phyloP scores from a whole-genome alignment of 2,113 vertebrate genomes.

The Brachypteracias leptosomus region DNA sequence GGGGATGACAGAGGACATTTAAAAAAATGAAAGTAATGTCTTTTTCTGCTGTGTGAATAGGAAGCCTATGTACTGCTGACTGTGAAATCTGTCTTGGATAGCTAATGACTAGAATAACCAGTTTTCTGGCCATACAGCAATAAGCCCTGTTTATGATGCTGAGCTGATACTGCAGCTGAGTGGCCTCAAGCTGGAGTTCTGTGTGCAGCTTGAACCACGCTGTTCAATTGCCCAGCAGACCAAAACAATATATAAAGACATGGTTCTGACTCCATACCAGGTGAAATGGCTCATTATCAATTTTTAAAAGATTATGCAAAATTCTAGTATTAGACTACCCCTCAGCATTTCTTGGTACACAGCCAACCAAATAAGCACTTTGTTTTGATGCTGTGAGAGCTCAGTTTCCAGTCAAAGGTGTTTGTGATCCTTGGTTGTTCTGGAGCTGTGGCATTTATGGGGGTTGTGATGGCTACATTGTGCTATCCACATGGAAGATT shows the following conservation, averaged over 20 bases:
- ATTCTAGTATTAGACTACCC: not conserved
- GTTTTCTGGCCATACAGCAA: not conserved
- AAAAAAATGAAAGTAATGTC: not conserved
- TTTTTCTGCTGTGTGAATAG: not conserved
- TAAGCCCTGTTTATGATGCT: not conserved
- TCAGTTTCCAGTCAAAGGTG: not conserved
- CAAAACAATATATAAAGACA: not conserved
- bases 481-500: not conserved
- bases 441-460: not conserved
- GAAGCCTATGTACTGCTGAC: not conserved
- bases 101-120: not conserved
- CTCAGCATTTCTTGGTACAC: not conserved
- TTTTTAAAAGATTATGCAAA: not conserved
- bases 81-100: not conserved
- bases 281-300: not conserved
- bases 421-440: not conserved
- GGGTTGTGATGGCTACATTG: not conserved
- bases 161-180: not conserved
- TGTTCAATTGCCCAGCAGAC: not conserved
- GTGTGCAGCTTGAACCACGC: not conserved
- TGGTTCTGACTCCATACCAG: not conserved
- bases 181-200: not conserved
- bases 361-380: not conserved
- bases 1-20: not conserved
- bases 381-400: not conserved